Conservation (phyloP, 2,888 invertebrate genomes). For the Flexamia atlantica region DNA sequence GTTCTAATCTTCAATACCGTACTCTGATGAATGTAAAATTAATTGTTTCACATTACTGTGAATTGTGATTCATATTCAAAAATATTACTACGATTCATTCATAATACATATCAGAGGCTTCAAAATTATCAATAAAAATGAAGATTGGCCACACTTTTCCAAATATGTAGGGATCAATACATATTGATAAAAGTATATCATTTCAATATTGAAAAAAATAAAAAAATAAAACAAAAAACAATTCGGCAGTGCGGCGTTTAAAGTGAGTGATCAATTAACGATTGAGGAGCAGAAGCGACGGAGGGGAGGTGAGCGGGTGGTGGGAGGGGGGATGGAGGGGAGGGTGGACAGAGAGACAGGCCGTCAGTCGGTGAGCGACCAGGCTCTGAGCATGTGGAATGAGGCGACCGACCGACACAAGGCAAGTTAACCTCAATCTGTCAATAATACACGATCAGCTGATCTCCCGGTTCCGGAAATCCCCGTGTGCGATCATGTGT, state of each 20-base stretch:
- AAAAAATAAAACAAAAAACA: not conserved
- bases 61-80: too few species aligned
- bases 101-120: too few species aligned
- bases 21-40: too few species aligned
- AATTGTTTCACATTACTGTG: too few species aligned
- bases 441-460: slow-evolving; percentile 30
- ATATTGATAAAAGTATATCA: too few species aligned
- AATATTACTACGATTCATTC: too few species aligned
- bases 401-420: slow-evolving; percentile 39
- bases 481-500: too few species aligned
- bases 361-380: slow-evolving; percentile 54
- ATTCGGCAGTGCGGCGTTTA: not conserved
- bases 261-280: slow-evolving; percentile 54
- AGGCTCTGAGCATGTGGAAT: slow-evolving; percentile 33
- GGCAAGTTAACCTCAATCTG: slow-evolving; percentile 54
- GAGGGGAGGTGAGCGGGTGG: slow-evolving; percentile 6
- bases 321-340: not conserved
- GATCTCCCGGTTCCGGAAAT: not conserved
- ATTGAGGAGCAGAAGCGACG: slow-evolving; percentile 25
- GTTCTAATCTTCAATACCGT: too few species aligned
- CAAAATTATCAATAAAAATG: too few species aligned
- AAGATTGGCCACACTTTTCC: too few species aligned
- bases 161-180: too few species aligned
- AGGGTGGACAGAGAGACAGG: slow-evolving; percentile 1
- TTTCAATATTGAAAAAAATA: too few species aligned